These are phyloP conservation scores for Heliconius cydno DNA, from an alignment of 2,888 invertebrate species.

Conservation along the genomic window DNA sequence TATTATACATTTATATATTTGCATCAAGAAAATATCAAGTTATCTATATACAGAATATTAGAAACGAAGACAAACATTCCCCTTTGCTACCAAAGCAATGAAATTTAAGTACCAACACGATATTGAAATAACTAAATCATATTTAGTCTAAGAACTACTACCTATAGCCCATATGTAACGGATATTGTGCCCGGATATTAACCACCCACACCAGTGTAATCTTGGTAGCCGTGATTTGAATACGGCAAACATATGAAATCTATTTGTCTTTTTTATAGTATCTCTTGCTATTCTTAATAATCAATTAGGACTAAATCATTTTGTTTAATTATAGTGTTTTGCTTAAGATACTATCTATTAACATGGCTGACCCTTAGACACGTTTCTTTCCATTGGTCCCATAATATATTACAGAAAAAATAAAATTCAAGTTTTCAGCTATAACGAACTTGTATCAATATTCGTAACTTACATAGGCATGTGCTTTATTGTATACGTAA, in stretches of 20 bases:
- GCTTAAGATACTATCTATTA: too few relatives aligned
- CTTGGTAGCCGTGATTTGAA: conserved; percentile 33
- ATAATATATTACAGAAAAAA: too few relatives aligned
- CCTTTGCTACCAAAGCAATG: conserved; percentile 53
- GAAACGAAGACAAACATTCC: conserved; percentile 5
- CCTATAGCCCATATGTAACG: conserved; percentile 35
- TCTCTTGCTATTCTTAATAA: neutral
- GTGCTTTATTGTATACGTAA: too few relatives aligned
- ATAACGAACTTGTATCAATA: too few relatives aligned
- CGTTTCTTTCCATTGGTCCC: too few relatives aligned
- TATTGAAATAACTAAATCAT: conserved; percentile 78
- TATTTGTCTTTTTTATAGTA: neutral
- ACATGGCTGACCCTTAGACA: too few relatives aligned
- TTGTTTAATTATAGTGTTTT: too few relatives aligned
- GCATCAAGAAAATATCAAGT: neutral
- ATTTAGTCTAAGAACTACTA: conserved; percentile 43
- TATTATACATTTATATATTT: neutral
- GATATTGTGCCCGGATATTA: conserved; percentile 50
- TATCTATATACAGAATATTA: conserved; percentile 11
- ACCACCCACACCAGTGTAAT: conserved; percentile 46
- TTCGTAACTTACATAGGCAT: too few relatives aligned
- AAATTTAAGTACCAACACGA: conserved; percentile 72
- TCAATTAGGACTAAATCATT: neutral
- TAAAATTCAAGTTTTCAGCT: too few relatives aligned
- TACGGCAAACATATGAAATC: conserved; percentile 5